Base-by-base conservation (phyloP, 2,113 vertebrate species). In the Notothenia rossii region DNA sequence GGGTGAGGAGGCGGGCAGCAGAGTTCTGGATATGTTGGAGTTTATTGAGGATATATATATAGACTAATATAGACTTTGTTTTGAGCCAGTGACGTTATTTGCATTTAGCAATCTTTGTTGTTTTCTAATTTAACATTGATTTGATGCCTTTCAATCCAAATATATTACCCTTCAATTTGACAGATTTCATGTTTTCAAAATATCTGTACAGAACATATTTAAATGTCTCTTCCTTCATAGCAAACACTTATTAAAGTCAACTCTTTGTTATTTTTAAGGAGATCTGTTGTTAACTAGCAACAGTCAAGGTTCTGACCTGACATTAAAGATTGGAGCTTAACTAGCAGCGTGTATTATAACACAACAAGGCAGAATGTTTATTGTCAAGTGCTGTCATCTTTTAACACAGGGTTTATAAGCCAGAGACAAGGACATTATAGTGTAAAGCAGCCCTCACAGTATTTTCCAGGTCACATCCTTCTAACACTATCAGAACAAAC, bases 391-490 rank as follows among this genome's bases (percentile, higher is more conserved):
- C 70, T 69, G 73, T 81, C 85, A 78, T 43, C 77, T 65, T 67
- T 60, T 70, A 53, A 73, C 76, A 78, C 65, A 45, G 3, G 48
- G 73, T 54, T 68, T 81, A 64, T 68, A 69, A 68, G 59, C 36
- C 53, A 46, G 20, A 53, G 72, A 78, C 75, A 72, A 81, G 65
- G 76, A 69, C 66, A 72, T n/a, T 5, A 53, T 25, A 48, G 51
- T 72, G 61, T 75, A 83, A 81, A 84, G 40, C 50, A 78, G 25
- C 25, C 20, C 29, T 29, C 29, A 29, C 29, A 29, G 29, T 29
- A 29, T 36, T 69, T 87, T 78, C 70, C 71, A 81, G 79, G 83
- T 86, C 86, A 88, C 79, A 67, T 79, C 45, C 46, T 73, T 71
- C 67, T 22, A 56, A 75, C 63, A 49, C 43, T 10, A 49, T 76